Evolutionary conservation across 2,113 vertebrate species (phyloP).

Genomic region (Bolborhynchus lineola): DNA sequence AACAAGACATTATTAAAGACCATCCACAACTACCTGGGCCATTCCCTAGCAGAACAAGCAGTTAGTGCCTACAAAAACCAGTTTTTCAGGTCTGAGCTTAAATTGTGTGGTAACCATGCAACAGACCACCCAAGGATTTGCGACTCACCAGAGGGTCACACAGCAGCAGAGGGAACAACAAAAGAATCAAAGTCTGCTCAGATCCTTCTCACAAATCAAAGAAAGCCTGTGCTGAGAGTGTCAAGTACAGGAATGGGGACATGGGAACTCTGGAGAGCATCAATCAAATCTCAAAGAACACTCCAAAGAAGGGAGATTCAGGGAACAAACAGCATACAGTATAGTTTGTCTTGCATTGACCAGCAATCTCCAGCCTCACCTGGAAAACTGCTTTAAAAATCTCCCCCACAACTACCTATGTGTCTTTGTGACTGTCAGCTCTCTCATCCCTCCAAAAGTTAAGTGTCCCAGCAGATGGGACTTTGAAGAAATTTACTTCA

Average conservation of each 20-base stretch:
- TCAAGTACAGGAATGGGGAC: not conserved
- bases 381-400: not conserved
- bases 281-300: not conserved
- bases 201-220: not conserved
- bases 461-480: not conserved
- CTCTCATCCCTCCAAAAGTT: not conserved
- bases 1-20: not conserved
- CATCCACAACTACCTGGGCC: not conserved
- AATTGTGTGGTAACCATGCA: not conserved
- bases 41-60: not conserved
- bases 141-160: not conserved
- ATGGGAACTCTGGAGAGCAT: not conserved
- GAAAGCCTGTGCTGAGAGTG: not conserved
- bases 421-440: not conserved
- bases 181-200: not conserved
- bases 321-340: not conserved
- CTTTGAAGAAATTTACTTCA: not conserved
- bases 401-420: not conserved
- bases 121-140: conserved; percentile 49
- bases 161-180: not conserved
- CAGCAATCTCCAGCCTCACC: not conserved
- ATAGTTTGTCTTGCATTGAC: not conserved
- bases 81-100: conserved; percentile 58
- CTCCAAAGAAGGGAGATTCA: not conserved
- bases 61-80: not conserved